Percentiles rank a stretch among this genome's conserved stretches.
phyloP scores from a whole-genome alignment of 2,797 vertebrate species.

The Rhyacichthys aspro region DNA sequence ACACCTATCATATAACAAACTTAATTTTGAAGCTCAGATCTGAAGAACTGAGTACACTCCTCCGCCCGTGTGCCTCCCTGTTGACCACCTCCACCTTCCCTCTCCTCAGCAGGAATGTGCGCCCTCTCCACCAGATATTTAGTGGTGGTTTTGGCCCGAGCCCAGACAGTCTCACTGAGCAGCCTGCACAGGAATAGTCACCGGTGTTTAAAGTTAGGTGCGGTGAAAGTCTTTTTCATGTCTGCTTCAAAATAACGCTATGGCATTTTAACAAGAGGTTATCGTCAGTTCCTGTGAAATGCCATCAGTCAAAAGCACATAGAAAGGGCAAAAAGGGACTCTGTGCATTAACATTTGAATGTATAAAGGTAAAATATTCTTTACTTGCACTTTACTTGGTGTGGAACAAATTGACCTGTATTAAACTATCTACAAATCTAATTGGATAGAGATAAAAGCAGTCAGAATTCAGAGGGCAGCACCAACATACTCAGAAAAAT shows the following conservation, averaged over 20 bases:
- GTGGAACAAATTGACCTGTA: too few species aligned
- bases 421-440: too few species aligned
- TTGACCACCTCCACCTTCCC: slow-evolving; percentile 42
- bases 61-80: slow-evolving; percentile 13
- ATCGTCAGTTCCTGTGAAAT: slow-evolving; percentile 2
- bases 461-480: too few species aligned
- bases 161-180: slow-evolving; percentile 27
- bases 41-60: too few species aligned
- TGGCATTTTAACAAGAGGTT: slow-evolving; percentile 34
- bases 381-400: too few species aligned
- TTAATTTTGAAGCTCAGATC: too few species aligned
- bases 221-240: slow-evolving; percentile 32
- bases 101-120: slow-evolving; percentile 40
- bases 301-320: neutral
- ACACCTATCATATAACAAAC: too few species aligned
- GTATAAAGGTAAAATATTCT: neutral
- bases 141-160: slow-evolving; percentile 41
- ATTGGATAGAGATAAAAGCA: too few species aligned
- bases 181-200: slow-evolving; percentile 39
- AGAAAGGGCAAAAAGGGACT: too few species aligned
- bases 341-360: too few species aligned
- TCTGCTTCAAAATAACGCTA: slow-evolving; percentile 23
- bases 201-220: slow-evolving; percentile 37
- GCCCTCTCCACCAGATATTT: slow-evolving; percentile 48
- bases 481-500: too few species aligned